Base-by-base conservation (phyloP, 2,888 invertebrate species). In the Cheilosia variabilis region DNA sequence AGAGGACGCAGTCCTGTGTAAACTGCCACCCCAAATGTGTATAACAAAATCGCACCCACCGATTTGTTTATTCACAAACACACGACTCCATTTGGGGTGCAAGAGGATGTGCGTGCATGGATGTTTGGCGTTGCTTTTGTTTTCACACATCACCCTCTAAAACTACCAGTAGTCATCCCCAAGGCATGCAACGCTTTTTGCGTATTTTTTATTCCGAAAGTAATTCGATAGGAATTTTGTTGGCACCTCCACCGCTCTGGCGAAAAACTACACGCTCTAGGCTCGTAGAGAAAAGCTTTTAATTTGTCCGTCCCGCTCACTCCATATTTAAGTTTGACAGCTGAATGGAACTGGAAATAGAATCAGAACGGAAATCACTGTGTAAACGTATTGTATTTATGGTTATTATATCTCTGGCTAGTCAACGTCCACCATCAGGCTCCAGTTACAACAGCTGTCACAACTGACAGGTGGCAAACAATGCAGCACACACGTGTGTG, bases 51-150 rank as follows among this genome's bases (percentile, higher is more conserved):
- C 63, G 65, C 65, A 63, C 41, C 55, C 63, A 13, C 13, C 53
- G 69, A 84, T 80, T 84, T 84, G 84, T 80, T 84, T 75, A 84
- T 80, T 80, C 75, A 69, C 75, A 75, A 84, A 82, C 76, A 76
- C 69, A 69, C 37, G 41, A 60, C 24, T 62, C 60, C 58, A 41
- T 66, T 41, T 24, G 34, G 15, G 22, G 19, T 7, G 37, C n/a
- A 13, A 15, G 15, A 43, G 65, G 69, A 68, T 57, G 53, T 75
- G 69, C 79, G 45, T 75, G 75, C 75, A 84, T 65, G 78, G 63
- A 75, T 52, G 65, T 80, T 69, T 62, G 47, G 52, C 73, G 47
- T 50, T n/a, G 22, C 63, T 63, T 57, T 83, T 79, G 78, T 79
- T 78, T 65, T 75, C 79, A 73, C 60, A 73, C 53, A 58, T 31